A percentile compares a stretch with the other conserved stretches of the same genome.
These are phyloP conservation scores for Microcebus murinus DNA, from an alignment of 2,113 vertebrate species.

Conservation along the genomic window DNA sequence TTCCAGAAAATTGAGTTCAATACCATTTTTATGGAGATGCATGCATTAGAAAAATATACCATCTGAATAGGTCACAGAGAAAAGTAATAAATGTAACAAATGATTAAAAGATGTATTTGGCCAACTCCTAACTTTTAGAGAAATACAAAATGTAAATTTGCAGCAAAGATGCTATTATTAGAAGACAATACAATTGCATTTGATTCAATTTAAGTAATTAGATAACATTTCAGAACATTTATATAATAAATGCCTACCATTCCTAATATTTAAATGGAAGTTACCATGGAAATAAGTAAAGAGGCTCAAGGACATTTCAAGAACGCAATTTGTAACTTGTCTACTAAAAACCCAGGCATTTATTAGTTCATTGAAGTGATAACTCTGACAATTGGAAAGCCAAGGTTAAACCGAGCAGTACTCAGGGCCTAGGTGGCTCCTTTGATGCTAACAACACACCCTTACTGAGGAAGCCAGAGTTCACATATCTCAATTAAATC, in stretches of 20 bases:
- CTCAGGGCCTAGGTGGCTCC: slow-evolving; percentile 57
- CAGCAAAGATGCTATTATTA: not conserved
- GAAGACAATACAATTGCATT: not conserved
- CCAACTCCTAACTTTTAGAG: not conserved
- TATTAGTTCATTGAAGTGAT: not conserved
- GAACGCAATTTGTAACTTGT: not conserved
- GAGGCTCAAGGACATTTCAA: not conserved
- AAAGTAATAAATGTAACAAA: not conserved
- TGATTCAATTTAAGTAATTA: not conserved
- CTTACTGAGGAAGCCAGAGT: slow-evolving; percentile 71
- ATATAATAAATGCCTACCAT: not conserved
- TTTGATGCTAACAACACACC: not conserved
- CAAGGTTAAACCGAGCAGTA: slow-evolving; percentile 8
- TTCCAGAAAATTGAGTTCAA: not conserved
- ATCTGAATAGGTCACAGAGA: not conserved
- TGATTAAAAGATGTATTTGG: not conserved
- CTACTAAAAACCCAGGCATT: not conserved
- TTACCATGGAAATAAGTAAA: slow-evolving; percentile 47
- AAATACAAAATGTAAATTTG: not conserved
- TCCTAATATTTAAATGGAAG: not conserved
- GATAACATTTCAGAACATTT: not conserved
- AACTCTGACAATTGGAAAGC: not conserved
- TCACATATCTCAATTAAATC: slow-evolving; percentile 68
- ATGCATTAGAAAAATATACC: not conserved
- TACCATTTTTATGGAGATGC: not conserved